These are phyloP conservation scores for Delia radicum DNA, from an alignment of 1,140 invertebrate genomes.

Conservation along the genomic window DNA sequence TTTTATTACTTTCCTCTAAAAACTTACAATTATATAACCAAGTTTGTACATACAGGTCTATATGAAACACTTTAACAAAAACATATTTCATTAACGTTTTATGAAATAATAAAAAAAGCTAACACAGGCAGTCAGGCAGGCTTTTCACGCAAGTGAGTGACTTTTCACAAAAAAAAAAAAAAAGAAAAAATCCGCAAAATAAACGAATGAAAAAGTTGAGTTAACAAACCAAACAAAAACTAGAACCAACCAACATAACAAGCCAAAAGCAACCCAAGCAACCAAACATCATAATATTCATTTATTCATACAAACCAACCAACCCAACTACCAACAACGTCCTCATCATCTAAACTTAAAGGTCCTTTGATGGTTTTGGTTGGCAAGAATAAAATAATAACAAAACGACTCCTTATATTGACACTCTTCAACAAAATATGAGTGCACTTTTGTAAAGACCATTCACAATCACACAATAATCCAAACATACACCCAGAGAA, in stretches of 20 bases:
- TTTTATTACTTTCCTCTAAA: no score
- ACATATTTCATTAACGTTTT: constrained; percentile 15
- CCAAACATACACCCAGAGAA: no score
- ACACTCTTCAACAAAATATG: constrained; percentile 20
- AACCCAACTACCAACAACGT: neutral
- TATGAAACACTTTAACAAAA: neutral
- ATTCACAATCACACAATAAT: neutral
- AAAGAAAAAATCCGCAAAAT: neutral
- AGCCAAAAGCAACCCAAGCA: neutral
- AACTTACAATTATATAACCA: no score
- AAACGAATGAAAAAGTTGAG: neutral
- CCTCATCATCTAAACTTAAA: neutral
- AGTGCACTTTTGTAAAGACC: constrained; percentile 13
- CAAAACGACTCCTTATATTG: neutral
- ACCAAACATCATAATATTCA: neutral
- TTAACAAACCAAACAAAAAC: neutral
- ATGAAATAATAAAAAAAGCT: neutral
- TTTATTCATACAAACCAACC: neutral
- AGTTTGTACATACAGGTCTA: neutral
- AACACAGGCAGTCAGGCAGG: neutral
- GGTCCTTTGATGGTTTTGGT: neutral
- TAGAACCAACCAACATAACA: neutral
- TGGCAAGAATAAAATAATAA: neutral
- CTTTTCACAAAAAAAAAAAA: neutral
- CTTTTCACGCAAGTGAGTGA: constrained; percentile 13